Evolutionary conservation across 2,888 invertebrate species (phyloP).

Genomic region (Ichneumoninae sp.): DNA sequence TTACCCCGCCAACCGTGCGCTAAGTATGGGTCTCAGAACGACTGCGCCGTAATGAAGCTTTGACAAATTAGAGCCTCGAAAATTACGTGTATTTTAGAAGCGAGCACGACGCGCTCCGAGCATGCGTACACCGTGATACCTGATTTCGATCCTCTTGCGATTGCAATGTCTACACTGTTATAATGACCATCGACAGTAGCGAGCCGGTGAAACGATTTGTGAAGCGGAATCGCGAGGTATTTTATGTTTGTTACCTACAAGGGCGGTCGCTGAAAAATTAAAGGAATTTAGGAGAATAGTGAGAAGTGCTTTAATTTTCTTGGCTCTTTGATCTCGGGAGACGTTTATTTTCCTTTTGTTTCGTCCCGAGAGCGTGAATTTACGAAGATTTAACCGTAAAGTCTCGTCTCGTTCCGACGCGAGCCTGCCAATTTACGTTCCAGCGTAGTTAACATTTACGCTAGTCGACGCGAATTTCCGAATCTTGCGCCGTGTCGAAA

Average conservation of each 20-base stretch:
- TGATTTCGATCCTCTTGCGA: conserved; percentile 19
- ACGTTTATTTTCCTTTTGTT: not conserved
- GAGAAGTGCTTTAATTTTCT: not conserved
- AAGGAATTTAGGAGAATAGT: not conserved
- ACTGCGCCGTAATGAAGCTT: conserved; percentile 82
- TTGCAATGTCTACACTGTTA: conserved; percentile 48
- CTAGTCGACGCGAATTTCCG: conserved; percentile 1
- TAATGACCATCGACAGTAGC: conserved; percentile 16
- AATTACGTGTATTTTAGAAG: conserved; percentile 79
- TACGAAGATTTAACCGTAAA: conserved; percentile 12
- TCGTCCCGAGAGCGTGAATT: not conserved
- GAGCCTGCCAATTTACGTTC: conserved; percentile 17
- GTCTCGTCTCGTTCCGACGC: not conserved
- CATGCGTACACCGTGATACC: conserved; percentile 44
- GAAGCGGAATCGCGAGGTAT: conserved; percentile 31
- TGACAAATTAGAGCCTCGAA: conserved; percentile 83
- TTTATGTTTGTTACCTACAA: conserved; percentile 26
- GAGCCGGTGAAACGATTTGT: conserved; percentile 73
- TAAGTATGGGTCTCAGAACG: conserved; percentile 82
- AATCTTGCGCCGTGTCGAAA: conserved; percentile 32
- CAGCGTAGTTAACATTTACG: not conserved
- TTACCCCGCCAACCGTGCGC: conserved; percentile 78
- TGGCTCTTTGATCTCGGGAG: not conserved
- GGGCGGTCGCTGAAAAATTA: conserved; percentile 5
- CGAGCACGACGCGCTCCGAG: conserved; percentile 38